These are phyloP conservation scores for Ammodytes marinus DNA, from an alignment of 2,113 vertebrate species.

Conservation along the genomic window DNA sequence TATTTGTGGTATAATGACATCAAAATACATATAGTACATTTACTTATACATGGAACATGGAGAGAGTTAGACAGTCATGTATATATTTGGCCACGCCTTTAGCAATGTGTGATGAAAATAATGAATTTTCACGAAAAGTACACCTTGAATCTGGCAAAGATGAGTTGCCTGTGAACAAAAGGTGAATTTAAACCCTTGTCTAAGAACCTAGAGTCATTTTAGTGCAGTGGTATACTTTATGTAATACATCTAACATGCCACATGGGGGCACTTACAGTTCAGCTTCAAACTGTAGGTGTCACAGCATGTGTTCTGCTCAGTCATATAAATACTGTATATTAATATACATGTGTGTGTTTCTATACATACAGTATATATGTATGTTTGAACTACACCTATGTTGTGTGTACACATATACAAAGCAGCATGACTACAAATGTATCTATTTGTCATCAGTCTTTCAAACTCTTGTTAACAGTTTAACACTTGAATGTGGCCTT, in stretches of 20 bases:
- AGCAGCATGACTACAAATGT: no score
- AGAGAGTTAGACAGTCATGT: background rate
- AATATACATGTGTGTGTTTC: no score
- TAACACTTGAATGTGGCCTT: background rate
- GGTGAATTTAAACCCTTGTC: background rate
- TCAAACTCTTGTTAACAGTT: background rate
- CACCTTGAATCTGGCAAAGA: background rate
- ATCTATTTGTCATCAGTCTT: background rate
- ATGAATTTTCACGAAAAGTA: background rate
- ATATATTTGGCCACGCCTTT: background rate
- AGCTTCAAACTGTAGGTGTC: background rate
- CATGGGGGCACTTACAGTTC: constrained; percentile 70
- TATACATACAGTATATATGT: background rate
- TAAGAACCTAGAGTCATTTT: background rate
- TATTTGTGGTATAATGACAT: background rate
- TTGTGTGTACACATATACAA: no score
- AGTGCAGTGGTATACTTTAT: background rate
- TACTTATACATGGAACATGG: background rate
- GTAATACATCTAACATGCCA: constrained; percentile 61
- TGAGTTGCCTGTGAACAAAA: background rate
- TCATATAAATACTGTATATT: no score
- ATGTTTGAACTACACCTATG: no score
- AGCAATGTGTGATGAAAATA: background rate
- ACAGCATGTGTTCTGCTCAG: background rate
- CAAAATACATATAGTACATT: background rate